Evolutionary conservation across 2,888 invertebrate genomes (phyloP), one percentile per base, ranked within the genome.

Genomic region (Morpho deidamia): DNA sequence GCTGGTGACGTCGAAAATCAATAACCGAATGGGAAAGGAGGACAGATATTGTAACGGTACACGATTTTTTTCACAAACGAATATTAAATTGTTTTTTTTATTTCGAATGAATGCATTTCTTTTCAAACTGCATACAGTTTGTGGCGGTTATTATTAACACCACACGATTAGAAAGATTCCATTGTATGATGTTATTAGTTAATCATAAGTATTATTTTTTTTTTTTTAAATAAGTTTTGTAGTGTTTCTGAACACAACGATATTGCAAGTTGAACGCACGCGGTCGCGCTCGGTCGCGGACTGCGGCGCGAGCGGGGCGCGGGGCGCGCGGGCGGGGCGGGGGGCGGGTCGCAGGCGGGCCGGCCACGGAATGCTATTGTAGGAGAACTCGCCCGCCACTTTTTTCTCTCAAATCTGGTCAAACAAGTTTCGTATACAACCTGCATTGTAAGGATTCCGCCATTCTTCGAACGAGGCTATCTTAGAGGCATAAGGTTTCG

Each of bases 401-500:
- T 87, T 74, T 70, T 71, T 85, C 81, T 82, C 81, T 81, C 75
- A 73, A 83, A 83, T 89, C 88, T 88, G 84, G 88, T 88, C 86
- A 88, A 88, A 88, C 89, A 84, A 88, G 89, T 88, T 89, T 84
- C 70, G 86, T 85, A 83, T 87, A 88, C 86, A 87, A 88, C 87
- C 87, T 84, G 88, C 88, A 87, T 88, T 85, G 82, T 86, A 83
- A 83, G 84, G 88, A 87, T 86, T 87, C 88, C 84, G 87, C 87
- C 88, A 86, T 87, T 86, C 85, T 83, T 77, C 72, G 75, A 79
- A 77, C 74, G 64, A 80, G 70, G 73, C 79, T 81, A 74, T 83
- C 78, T 78, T 80, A 83, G 59, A 61, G 65, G 64, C 72, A 66
- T 78, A 73, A 70, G 73, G 73, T 78, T 77, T 78, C 74, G 60